Evolutionary conservation across 2,797 vertebrate genomes (phyloP).

Genomic region (Basileuterus tristriatus): DNA sequence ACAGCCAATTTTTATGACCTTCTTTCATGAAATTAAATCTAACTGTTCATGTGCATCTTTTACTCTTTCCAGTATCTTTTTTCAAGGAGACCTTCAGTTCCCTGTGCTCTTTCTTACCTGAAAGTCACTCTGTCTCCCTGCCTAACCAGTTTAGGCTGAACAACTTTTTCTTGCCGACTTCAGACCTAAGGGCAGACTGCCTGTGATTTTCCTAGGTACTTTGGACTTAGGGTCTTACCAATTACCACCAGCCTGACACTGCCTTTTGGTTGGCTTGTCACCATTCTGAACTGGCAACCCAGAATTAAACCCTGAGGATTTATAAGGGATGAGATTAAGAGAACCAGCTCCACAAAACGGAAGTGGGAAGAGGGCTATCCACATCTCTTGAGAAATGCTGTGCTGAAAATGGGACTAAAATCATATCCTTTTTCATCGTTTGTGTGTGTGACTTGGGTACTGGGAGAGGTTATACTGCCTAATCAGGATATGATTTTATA

Average conservation of each 20-base stretch:
- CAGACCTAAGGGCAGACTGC: not conserved
- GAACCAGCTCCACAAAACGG: not conserved
- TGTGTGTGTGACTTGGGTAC: not conserved
- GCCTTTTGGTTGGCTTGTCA: not conserved
- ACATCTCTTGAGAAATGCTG: not conserved
- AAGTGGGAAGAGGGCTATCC: not conserved
- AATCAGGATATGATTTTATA: not conserved
- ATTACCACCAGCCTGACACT: not conserved
- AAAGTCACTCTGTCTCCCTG: not conserved
- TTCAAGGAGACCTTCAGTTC: not conserved
- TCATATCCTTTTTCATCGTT: not conserved
- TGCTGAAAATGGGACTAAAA: not conserved
- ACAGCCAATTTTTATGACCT: not conserved
- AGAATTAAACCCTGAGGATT: not conserved
- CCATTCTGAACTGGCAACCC: not conserved
- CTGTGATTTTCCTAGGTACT: fast-evolving
- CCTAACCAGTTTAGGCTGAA: not conserved
- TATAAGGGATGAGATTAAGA: not conserved
- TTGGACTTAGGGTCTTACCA: not conserved
- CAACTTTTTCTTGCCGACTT: not conserved
- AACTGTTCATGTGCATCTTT: not conserved
- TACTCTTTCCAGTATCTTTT: not conserved
- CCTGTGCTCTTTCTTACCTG: not conserved
- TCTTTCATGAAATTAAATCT: not conserved
- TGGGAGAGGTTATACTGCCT: not conserved